Evolutionary conservation across 2,797 vertebrate species (phyloP).

Genomic region (Rhinatrema bivittatum): DNA sequence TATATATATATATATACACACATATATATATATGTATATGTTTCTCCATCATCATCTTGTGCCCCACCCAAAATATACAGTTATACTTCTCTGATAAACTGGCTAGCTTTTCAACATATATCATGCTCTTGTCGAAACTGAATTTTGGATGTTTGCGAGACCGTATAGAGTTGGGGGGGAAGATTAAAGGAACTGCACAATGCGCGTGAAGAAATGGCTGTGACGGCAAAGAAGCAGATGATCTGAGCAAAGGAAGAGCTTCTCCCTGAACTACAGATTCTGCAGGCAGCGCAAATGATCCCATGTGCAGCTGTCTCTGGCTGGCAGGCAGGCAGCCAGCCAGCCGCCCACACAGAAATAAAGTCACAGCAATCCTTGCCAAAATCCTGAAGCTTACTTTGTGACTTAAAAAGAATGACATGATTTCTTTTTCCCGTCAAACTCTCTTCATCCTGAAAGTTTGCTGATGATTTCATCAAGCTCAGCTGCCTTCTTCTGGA

Average conservation of each 20-base stretch:
- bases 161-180: slow-evolving; percentile 38
- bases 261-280: slow-evolving; percentile 54
- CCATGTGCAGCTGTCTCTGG: slow-evolving; percentile 65
- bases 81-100: slow-evolving; percentile 55
- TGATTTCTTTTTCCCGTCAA: slow-evolving; percentile 28
- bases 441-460: slow-evolving; percentile 41
- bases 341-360: slow-evolving; percentile 58
- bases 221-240: slow-evolving; percentile 59
- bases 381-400: slow-evolving; percentile 59
- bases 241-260: slow-evolving; percentile 63
- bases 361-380: slow-evolving; percentile 54
- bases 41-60: slow-evolving; percentile 15
- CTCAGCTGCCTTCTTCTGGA: slow-evolving; percentile 41
- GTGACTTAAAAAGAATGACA: too few species aligned
- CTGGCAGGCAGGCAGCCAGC: slow-evolving; percentile 66
- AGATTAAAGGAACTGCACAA: slow-evolving; percentile 61
- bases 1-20: too few species aligned
- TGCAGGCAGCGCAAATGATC: slow-evolving; percentile 65
- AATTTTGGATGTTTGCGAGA: slow-evolving; percentile 55
- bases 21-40: too few species aligned
- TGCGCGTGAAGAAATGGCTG: slow-evolving; percentile 53
- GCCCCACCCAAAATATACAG: slow-evolving; percentile 38
- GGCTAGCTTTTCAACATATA: slow-evolving; percentile 46
- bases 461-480: slow-evolving; percentile 52
- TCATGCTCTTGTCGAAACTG: slow-evolving; percentile 45